Evolutionary conservation across 2,888 invertebrate genomes (phyloP), one percentile per base, ranked within the genome.

Genomic region (Melanargia galathea): DNA sequence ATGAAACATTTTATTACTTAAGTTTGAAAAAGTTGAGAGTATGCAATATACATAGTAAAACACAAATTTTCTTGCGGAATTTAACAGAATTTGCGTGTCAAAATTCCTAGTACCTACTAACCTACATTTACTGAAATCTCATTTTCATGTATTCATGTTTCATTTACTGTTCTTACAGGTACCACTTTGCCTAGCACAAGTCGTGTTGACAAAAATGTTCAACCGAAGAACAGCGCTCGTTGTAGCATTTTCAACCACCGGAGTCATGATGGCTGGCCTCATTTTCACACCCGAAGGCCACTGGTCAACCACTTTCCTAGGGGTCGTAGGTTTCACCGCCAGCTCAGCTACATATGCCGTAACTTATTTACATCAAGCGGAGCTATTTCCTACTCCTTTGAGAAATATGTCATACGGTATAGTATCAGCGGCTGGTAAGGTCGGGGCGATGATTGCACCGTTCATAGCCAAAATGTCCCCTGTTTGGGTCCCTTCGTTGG

Each of bases 341-440:
- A 58, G 72, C 0, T 75, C 65, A 18, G 55, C 72, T 0, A 71
- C 71, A 0, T 84, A 79, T 24, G 54, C 70, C 10, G 63, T 81
- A 0, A 51, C 77, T 0, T 83, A 80, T 61, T 70, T 84, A 10
- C 78, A 77, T 38, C 75, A 73, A 0, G 77, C 80, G 7, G 86
- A 86, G 61, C 62, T 85, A n/a, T 86, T 78, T 64, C 85, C 86
- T 4, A 86, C 86, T 0, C 72, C 79, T 11, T 69, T 86, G 35
- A 79, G 86, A 24, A 84, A 78, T 40, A 86, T 83, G 83, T 82
- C 79, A 0, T 78, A 77, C 11, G 79, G 83, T 45, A 30, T 81
- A 2, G 75, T 75, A 20, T 76, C 80, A 2, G 72, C 75, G 45
- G 83, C 80, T 22, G 75, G 79, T 0, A 82, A 81, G 63, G 26